Evolutionary conservation across 1,140 invertebrate species (phyloP), one percentile per base, ranked within the genome.

Genomic region (Drosophila lacertosa): DNA sequence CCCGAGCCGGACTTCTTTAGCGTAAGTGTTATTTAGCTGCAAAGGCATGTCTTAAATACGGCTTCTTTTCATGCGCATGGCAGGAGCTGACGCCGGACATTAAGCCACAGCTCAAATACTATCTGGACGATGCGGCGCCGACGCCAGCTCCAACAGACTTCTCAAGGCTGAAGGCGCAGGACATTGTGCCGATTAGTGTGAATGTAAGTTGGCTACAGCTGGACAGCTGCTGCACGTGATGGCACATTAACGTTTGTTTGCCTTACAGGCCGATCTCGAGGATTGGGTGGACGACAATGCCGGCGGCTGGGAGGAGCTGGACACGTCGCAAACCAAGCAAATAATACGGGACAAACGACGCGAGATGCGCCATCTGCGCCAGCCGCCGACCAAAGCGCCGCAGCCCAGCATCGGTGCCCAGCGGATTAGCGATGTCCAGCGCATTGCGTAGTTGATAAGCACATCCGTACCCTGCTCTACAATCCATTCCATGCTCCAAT

Each of bases 271-370:
- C 33, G 91, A 91, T 73, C 76, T 91, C 35, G 90, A 91, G 53
- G 91, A 91, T 48, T 91, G 91, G 91, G 77, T 77, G 11, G 91
- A 91, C 26, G 90, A 91, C 22, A 89, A 82, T 60, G 53, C 67
- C 7, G 89, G 88, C 18, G 91, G 89, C 16, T 91, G 91, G 91
- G 90, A 91, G 53, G 90, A 91, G 74, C 65, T 91, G 50, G 89
- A 91, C 48, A 90, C 79, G 13, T 90, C 91, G n/a, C 80, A 80
- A 40, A 89, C 91, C 1, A 91, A 91, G 40, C 81, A 91, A 22
- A 74, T 91, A 4, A 80, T 91, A 11, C 73, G 91, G 2, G 91
- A 91, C 7, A 91, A 91, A 55, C 89, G 90, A 0, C 90, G 90
- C 2, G 90, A 91, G 67, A 15, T 89, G 67, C 82, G 91, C 4